phyloP scores from a whole-genome alignment of 2,113 vertebrate species.

The Regulus satrapa region DNA sequence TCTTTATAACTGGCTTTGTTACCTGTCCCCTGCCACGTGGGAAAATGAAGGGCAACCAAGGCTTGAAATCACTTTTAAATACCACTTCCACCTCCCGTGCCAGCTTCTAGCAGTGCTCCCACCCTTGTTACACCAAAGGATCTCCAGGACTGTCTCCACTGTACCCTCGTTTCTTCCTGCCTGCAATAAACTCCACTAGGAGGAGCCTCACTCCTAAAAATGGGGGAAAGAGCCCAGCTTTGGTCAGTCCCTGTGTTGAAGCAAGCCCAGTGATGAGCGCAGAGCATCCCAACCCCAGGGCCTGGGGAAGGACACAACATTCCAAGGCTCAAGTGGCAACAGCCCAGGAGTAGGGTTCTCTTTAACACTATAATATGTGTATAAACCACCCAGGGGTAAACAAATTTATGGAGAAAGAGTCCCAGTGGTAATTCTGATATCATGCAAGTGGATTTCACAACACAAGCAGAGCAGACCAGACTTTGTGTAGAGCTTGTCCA shows the following conservation, averaged over 20 bases:
- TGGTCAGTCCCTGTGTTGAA: rapidly evolving
- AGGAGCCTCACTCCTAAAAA: not conserved
- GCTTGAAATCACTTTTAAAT: not conserved
- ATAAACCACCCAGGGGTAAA: too few species aligned
- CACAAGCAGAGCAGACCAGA: too few species aligned
- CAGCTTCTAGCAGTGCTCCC: not conserved
- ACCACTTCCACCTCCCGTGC: not conserved
- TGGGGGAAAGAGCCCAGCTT: rapidly evolving
- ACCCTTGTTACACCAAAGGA: not conserved
- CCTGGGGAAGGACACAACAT: too few species aligned
- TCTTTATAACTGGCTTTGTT: not conserved
- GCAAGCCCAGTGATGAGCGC: not conserved
- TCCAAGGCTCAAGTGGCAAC: too few species aligned
- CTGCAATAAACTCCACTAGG: not conserved
- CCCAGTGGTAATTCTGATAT: too few species aligned
- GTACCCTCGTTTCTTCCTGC: not conserved
- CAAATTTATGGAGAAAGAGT: too few species aligned
- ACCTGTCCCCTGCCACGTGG: not conserved
- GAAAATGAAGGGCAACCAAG: not conserved
- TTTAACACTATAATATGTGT: too few species aligned
- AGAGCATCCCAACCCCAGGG: not conserved
- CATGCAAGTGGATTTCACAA: too few species aligned
- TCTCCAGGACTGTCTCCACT: not conserved
- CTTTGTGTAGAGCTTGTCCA: too few species aligned
- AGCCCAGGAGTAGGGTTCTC: too few species aligned